Evolutionary conservation across 2,797 vertebrate species (phyloP).

Genomic region (Yasuhikotakia modesta): DNA sequence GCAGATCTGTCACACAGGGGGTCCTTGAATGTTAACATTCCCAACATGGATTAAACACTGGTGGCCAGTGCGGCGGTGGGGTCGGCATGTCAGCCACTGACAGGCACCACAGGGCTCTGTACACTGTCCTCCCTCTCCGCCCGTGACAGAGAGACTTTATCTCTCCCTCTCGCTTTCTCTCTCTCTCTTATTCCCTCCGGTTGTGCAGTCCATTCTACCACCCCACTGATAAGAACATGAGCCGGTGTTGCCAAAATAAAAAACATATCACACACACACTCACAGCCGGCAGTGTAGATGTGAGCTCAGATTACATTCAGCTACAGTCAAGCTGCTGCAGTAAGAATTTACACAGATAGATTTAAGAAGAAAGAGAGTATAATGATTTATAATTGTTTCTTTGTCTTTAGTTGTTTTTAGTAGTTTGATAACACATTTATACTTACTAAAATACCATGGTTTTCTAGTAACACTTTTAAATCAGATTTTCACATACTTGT

Average conservation of each 20-base stretch:
- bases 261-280: slow-evolving; percentile 23
- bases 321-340: background rate
- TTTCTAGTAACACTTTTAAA: background rate
- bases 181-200: slow-evolving; percentile 41
- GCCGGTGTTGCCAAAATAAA: background rate
- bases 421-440: too few species aligned
- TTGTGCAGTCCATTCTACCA: slow-evolving; percentile 41
- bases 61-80: slow-evolving; percentile 79
- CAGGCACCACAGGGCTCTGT: slow-evolving; percentile 69
- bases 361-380: background rate
- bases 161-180: slow-evolving; percentile 48
- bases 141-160: slow-evolving; percentile 47
- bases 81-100: slow-evolving; percentile 77
- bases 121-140: slow-evolving; percentile 6
- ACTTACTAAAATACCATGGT: background rate
- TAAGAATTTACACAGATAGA: background rate
- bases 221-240: slow-evolving; percentile 67
- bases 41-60: slow-evolving; percentile 93
- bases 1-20: slow-evolving; percentile 92
- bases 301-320: slow-evolving; percentile 20
- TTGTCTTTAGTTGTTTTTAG: too few species aligned
- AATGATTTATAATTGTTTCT: too few species aligned
- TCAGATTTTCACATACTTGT: background rate
- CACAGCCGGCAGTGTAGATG: background rate
- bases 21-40: slow-evolving; percentile 93